Evolutionary conservation across 2,797 vertebrate genomes (phyloP).

Genomic region (Falco biarmicus): DNA sequence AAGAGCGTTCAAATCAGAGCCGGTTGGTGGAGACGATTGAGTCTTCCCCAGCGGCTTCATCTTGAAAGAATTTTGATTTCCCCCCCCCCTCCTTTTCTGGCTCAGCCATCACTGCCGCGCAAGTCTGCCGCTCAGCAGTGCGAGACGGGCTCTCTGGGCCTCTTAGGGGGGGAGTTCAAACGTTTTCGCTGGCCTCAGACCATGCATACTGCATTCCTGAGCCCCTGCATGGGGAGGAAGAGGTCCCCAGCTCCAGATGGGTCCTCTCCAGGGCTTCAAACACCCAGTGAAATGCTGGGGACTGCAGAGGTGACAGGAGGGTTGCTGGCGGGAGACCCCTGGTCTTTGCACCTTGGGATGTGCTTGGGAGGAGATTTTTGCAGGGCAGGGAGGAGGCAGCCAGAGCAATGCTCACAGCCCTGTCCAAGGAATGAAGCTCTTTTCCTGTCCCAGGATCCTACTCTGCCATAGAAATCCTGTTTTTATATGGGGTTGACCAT

Average conservation of each 20-base stretch:
- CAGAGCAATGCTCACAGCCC: neutral
- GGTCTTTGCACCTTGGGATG: neutral
- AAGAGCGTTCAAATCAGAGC: neutral
- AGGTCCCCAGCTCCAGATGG: conserved; percentile 9
- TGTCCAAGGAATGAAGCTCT: neutral
- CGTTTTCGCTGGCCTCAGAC: conserved; percentile 38
- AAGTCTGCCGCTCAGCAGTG: conserved; percentile 33
- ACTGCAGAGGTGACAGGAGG: neutral
- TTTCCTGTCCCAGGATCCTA: neutral
- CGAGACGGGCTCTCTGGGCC: conserved; percentile 57
- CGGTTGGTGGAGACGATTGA: conserved; percentile 30
- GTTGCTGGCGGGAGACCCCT: neutral
- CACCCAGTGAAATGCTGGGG: neutral
- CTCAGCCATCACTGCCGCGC: neutral
- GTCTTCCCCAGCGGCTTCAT: conserved; percentile 64
- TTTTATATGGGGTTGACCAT: neutral
- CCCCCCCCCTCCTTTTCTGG: neutral
- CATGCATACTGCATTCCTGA: conserved; percentile 34
- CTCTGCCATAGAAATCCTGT: neutral
- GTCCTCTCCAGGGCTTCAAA: neutral
- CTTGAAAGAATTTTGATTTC: conserved; percentile 59
- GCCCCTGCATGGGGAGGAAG: neutral
- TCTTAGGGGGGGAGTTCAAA: conserved; percentile 55
- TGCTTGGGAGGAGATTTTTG: neutral
- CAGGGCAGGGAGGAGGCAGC: neutral